Evolutionary conservation across 1,140 invertebrate species (phyloP), one percentile per base, ranked within the genome.

Genomic region (Neodiprion fabricii): DNA sequence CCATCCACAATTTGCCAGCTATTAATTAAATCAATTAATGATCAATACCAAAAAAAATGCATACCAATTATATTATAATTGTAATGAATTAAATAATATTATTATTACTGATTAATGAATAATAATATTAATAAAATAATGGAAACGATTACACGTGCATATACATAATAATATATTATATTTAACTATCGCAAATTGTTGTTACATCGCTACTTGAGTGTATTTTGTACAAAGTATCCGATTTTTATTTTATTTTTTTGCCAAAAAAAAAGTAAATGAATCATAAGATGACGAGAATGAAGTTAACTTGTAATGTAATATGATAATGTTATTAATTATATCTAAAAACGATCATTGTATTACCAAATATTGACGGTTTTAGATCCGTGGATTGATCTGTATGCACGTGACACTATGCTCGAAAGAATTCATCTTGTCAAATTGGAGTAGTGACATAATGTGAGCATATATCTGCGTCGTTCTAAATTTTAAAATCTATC

Each of bases 221-320:
- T 85, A 86, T 87, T 86, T 87, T 88, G 85, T 87, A 87, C 85
- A 88, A 86, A 88, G 78, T 85, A 85, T 84, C 83, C 81, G 79
- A 86, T 72, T 76, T 84, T 85, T 82, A 81, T 69, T 69, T 80
- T 84, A 84, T 83, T 80, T 76, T 84, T 87, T 86, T 77, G 83
- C 85, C 82, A 84, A 79, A 81, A 75, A 75, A 40, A 40, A 40
- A 78, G 81, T 79, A 78, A 83, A 77, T 73, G 73, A 79, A 73
- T 77, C 72, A 77, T 77, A 79, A 76, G 74, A 71, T 67, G 71
- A 71, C 67, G 61, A 75, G 67, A 70, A 73, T 49, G 61, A 76
- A 75, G 61, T 23, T 61, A 61, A 61, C 53, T 61, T 61, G 53
- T 61, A 61, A 61, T 61, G 53, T 61, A 61, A 61, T 61, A 61